Base-by-base conservation (phyloP, 1,140 invertebrate genomes). In the Palaemon carinicauda region DNA sequence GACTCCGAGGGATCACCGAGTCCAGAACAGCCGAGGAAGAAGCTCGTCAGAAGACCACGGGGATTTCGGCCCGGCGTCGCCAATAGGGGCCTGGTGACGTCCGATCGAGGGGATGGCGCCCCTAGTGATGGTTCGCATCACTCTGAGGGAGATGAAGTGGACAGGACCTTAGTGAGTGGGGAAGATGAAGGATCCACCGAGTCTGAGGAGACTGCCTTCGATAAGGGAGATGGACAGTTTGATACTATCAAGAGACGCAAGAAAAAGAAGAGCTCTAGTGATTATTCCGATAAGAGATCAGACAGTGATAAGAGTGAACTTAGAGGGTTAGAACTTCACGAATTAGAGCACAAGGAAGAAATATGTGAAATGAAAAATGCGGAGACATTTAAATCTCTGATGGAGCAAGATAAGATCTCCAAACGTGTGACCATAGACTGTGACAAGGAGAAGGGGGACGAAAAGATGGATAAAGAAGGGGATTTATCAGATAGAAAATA, bases 191-290 rank as follows among this genome's bases (percentile, higher is more conserved):
- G 94, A 0, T 94, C 94, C 33, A 95, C 96, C 75, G 95, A 96
- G 15, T 51, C 87, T n/a, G 89, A 90, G 29, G 90, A 90, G 54
- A 90, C 81, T 31, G 33, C 93, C 88, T 94, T 94, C 88, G 95
- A 94, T 90, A 94, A 93, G 91, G 92, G 93, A 21, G 96, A 95
- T 88, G 94, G 94, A 73, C 95, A 94, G 90, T 96, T 96, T 87
- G 95, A 96, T 90, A 97, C 96, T 0, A 95, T 96, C 0, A 97
- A 97, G 90, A 92, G 96, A 24, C 96, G 96, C 89, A 97, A 97
- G 90, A 94, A 94, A 88, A 93, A 93, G 80, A 89, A 82, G 82
- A 86, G 52, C 60, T 84, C 79, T 24, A 89, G 65, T 15, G 82
- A 88, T 9, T 77, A 81, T 50, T 88, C 83, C 21, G 88, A 90